Evolutionary conservation across 2,113 vertebrate species (phyloP).

Genomic region (Python bivittatus): DNA sequence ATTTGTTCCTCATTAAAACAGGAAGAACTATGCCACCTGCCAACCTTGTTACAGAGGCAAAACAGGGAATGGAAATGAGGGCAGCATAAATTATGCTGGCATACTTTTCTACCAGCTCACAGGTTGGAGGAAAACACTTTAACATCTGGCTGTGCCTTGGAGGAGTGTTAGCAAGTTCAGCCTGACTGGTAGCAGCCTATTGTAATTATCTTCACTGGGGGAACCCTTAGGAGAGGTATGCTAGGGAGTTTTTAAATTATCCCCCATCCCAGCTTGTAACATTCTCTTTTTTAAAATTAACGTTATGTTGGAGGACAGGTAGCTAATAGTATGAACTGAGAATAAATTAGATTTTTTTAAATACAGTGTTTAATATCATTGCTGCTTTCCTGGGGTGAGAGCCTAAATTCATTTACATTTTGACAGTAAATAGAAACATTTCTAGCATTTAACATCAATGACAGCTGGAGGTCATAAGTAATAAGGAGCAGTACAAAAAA

Average conservation of each 20-base stretch:
- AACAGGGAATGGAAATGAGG: background rate
- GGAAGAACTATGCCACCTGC: background rate
- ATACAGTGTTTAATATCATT: slow-evolving; percentile 15
- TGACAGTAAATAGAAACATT: slow-evolving; percentile 11
- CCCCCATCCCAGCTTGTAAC: background rate
- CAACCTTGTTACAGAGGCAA: background rate
- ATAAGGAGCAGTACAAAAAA: slow-evolving; percentile 36
- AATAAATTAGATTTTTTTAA: slow-evolving; percentile 13
- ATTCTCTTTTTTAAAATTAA: background rate
- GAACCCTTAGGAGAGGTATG: background rate
- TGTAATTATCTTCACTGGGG: background rate
- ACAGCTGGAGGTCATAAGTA: slow-evolving; percentile 23
- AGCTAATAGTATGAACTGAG: background rate
- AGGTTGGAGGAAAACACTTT: background rate
- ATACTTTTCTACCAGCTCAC: background rate
- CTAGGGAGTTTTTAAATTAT: background rate
- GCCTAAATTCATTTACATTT: background rate
- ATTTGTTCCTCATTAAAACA: background rate
- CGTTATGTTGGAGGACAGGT: background rate
- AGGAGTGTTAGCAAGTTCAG: background rate
- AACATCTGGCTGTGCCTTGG: background rate
- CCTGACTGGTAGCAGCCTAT: background rate
- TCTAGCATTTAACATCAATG: slow-evolving; percentile 18
- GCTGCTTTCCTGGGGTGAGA: background rate
- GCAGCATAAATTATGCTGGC: background rate